A percentile compares a stretch with the other conserved stretches of the same genome.
phyloP scores from a whole-genome alignment of 2,888 invertebrate genomes.

The Drosophila testacea region DNA sequence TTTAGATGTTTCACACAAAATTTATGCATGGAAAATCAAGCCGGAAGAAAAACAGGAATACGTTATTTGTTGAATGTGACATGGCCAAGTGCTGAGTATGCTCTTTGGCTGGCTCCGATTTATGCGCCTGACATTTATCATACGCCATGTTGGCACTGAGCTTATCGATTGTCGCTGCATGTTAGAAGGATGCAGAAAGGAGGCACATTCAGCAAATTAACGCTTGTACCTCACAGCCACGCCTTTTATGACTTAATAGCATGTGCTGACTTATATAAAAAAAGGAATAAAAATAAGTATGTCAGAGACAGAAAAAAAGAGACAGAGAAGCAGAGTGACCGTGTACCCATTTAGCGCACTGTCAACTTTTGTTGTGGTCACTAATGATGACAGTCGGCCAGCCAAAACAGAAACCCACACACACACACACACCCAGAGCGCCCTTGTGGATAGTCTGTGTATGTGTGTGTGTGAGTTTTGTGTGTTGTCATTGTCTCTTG shows the following conservation, averaged over 20 bases:
- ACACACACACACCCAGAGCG: conserved; percentile 2
- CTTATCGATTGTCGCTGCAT: conserved; percentile 54
- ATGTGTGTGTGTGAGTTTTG: conserved; percentile 16
- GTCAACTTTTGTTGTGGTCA: conserved; percentile 80
- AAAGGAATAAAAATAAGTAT: conserved; percentile 28
- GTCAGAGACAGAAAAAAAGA: conserved; percentile 21
- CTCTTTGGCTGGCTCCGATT: conserved; percentile 32
- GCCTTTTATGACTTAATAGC: conserved; percentile 75
- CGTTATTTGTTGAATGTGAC: conserved; percentile 52
- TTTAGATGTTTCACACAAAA: conserved; percentile 21
- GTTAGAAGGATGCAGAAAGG: background rate
- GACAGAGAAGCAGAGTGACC: conserved; percentile 28
- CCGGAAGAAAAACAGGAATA: conserved; percentile 51
- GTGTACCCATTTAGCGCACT: conserved; percentile 72
- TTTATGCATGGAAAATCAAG: conserved; percentile 35
- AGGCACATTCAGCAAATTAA: conserved; percentile 61
- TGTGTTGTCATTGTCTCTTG: conserved; percentile 31
- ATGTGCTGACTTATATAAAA: conserved; percentile 48
- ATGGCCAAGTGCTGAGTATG: conserved; percentile 18
- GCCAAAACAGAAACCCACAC: conserved; percentile 62
- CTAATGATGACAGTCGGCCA: conserved; percentile 78
- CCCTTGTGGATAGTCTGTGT: conserved; percentile 5
- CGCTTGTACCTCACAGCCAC: conserved; percentile 42
- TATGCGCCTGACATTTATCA: conserved; percentile 60
- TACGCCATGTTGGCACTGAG: conserved; percentile 46